These are phyloP conservation scores for Dasypolia templi DNA, from an alignment of 2,888 invertebrate genomes.

Conservation along the genomic window DNA sequence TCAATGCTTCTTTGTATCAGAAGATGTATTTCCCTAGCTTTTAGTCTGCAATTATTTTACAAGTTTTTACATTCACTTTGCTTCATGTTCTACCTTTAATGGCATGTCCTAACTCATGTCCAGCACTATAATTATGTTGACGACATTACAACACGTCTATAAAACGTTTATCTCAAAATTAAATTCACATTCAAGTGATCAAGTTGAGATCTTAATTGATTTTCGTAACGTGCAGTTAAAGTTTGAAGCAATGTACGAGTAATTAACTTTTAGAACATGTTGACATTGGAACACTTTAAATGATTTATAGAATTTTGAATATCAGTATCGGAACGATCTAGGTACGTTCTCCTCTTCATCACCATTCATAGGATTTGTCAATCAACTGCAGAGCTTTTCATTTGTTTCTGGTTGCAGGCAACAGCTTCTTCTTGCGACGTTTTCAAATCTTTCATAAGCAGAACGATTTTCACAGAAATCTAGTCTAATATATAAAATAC, in stretches of 20 bases:
- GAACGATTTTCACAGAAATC: no score
- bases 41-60: neutral
- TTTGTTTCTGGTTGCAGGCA: neutral
- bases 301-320: neutral
- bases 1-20: neutral
- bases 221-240: conserved; percentile 40
- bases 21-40: neutral
- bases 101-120: conserved; percentile 5
- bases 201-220: conserved; percentile 43
- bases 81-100: conserved; percentile 3
- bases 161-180: conserved; percentile 46
- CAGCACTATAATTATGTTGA: conserved; percentile 37
- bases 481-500: no score
- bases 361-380: no score
- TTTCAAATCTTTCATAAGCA: no score
- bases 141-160: conserved; percentile 43
- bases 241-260: conserved; percentile 35
- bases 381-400: neutral
- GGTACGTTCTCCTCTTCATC: neutral
- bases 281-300: conserved; percentile 25
- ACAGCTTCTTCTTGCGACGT: neutral
- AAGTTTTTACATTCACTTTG: neutral
- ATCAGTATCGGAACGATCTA: neutral
- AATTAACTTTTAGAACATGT: conserved; percentile 13
- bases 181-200: conserved; percentile 25